phyloP scores from a whole-genome alignment of 2,888 invertebrate species.

The Sinhomidia bicolor region DNA sequence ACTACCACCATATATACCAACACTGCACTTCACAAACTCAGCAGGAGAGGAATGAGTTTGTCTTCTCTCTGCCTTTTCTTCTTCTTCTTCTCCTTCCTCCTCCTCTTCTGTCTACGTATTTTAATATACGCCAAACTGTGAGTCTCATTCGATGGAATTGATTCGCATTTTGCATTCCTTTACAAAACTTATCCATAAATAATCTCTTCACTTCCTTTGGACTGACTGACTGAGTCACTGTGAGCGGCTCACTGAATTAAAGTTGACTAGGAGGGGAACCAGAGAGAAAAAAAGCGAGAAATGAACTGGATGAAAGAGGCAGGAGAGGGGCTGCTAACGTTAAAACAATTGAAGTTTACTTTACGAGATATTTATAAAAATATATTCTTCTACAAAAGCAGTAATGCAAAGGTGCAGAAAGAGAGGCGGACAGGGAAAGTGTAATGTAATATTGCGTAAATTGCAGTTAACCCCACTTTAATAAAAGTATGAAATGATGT shows the following conservation, averaged over 20 bases:
- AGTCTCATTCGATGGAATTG: slow-evolving; percentile 19
- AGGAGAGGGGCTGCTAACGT: not conserved
- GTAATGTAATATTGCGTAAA: not conserved
- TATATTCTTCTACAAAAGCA: not conserved
- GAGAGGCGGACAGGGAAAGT: no score
- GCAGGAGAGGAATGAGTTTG: slow-evolving; percentile 32
- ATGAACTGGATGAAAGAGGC: not conserved
- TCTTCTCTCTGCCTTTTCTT: not conserved
- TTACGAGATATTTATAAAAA: no score
- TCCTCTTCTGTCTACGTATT: not conserved
- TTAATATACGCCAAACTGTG: not conserved
- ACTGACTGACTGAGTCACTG: slow-evolving; percentile 9
- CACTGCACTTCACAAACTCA: slow-evolving; percentile 25
- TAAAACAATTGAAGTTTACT: slow-evolving; percentile 4
- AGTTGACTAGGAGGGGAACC: not conserved
- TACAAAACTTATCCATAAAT: slow-evolving; percentile 14
- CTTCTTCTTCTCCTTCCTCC: not conserved
- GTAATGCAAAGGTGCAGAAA: no score
- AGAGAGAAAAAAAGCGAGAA: not conserved
- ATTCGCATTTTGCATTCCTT: slow-evolving; percentile 18
- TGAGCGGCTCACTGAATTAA: slow-evolving; percentile 4
- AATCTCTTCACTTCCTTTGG: slow-evolving; percentile 27
- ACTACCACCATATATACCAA: not conserved
- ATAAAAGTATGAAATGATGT: no score
- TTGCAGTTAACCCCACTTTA: no score